Percentiles rank a stretch among this genome's conserved stretches.
Evolutionary conservation across 1,140 invertebrate species (phyloP).

Genomic region (Lepeophtheirus salmonis): DNA sequence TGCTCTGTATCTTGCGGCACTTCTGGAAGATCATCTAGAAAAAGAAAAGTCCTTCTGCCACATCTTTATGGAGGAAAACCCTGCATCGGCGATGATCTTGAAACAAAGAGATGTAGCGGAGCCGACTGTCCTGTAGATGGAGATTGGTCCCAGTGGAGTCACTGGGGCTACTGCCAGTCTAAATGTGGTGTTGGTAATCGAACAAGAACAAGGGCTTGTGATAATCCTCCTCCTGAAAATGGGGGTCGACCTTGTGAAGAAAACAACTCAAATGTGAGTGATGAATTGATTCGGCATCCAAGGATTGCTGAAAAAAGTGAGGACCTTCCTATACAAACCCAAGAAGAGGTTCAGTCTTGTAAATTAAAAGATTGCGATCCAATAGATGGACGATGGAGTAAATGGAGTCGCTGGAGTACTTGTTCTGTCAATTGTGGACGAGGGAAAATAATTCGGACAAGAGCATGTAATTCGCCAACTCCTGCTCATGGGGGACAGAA

Average conservation of each 20-base stretch:
- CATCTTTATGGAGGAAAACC: neutral
- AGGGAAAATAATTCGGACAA: constrained; percentile 30
- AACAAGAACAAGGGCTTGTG: constrained; percentile 26
- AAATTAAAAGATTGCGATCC: neutral
- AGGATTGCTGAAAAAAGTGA: neutral
- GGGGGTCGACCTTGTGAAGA: constrained; percentile 27
- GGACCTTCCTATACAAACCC: neutral
- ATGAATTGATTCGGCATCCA: neutral
- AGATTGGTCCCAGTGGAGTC: constrained; percentile 28
- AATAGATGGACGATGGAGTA: constrained; percentile 28
- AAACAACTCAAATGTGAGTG: neutral
- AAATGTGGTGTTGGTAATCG: constrained; percentile 40
- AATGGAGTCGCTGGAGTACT: constrained; percentile 28
- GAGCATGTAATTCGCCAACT: constrained; percentile 27
- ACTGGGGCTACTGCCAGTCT: constrained; percentile 27
- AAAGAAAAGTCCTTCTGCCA: neutral
- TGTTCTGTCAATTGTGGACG: constrained; percentile 36
- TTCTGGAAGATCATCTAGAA: constrained; percentile 28
- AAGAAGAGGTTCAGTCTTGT: neutral
- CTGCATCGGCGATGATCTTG: neutral
- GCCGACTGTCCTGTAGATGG: constrained; percentile 26
- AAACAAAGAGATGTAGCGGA: neutral
- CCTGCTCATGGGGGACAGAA: constrained; percentile 26
- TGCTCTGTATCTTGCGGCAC: constrained; percentile 38
- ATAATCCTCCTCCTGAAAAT: constrained; percentile 26